Evolutionary conservation across 2,888 invertebrate genomes (phyloP).

Genomic region (Lycaena phlaeas): DNA sequence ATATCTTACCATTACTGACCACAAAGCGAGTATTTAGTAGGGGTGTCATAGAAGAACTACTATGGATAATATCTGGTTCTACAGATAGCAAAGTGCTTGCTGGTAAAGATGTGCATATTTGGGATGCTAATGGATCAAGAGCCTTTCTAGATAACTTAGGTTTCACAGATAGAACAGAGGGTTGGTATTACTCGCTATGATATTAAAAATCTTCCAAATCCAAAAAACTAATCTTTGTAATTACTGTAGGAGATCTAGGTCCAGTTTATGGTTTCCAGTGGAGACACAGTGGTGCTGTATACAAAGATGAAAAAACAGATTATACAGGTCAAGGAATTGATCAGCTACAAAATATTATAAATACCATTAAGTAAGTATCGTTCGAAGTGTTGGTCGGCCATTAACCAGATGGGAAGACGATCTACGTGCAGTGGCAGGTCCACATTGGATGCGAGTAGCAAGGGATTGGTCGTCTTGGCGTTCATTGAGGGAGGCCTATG

Average conservation of each 20-base stretch:
- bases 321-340: constrained; percentile 92
- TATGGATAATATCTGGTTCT: constrained; percentile 95
- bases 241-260: constrained; percentile 93
- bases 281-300: constrained; percentile 96
- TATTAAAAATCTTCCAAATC: too few species aligned
- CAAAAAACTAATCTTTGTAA: too few species aligned
- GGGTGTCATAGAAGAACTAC: constrained; percentile 91
- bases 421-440: too few species aligned
- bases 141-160: constrained; percentile 91
- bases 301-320: constrained; percentile 84
- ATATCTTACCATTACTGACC: constrained; percentile 89
- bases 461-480: too few species aligned
- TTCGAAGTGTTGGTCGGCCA: too few species aligned
- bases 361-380: constrained; percentile 80
- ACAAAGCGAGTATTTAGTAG: constrained; percentile 95
- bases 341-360: constrained; percentile 86
- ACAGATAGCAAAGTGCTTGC: constrained; percentile 89
- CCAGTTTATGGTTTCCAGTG: constrained; percentile 99
- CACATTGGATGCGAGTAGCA: too few species aligned
- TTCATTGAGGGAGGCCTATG: too few species aligned
- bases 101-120: constrained; percentile 89
- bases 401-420: too few species aligned
- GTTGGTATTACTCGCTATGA: constrained; percentile 35
- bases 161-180: constrained; percentile 88
- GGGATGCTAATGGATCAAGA: constrained; percentile 96